Conservation (phyloP, 2,113 vertebrate species). For the Tympanuchus pallidicinctus region DNA sequence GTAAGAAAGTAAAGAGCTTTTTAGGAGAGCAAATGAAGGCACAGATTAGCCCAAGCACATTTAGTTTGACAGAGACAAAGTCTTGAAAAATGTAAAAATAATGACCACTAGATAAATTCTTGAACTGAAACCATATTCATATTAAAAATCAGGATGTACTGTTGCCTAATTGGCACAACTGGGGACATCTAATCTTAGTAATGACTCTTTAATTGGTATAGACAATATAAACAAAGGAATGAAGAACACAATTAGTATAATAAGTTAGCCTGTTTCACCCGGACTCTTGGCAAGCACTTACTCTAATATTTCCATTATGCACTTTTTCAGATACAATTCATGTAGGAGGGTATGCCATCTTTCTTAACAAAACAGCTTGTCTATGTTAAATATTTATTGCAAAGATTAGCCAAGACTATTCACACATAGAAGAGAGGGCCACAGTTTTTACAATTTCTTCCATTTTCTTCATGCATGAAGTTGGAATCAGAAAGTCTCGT, state of each 20-base stretch:
- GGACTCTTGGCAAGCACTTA: conserved; percentile 39
- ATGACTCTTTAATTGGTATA: neutral
- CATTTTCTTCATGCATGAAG: neutral
- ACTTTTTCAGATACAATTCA: conserved; percentile 22
- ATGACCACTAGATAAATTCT: neutral
- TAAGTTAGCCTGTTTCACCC: conserved; percentile 8
- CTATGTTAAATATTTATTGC: neutral
- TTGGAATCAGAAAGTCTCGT: neutral
- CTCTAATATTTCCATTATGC: neutral
- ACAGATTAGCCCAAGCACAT: neutral
- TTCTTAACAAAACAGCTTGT: neutral
- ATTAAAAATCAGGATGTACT: neutral
- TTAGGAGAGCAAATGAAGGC: neutral
- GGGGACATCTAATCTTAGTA: conserved; percentile 36
- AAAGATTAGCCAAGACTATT: neutral
- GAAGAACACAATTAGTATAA: conserved; percentile 15
- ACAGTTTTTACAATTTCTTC: neutral
- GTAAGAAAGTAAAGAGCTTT: conserved; percentile 7
- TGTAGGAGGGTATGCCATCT: neutral
- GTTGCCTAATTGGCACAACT: conserved; percentile 3
- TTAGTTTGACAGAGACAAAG: neutral
- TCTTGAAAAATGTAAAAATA: neutral
- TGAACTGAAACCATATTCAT: neutral
- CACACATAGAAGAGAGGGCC: neutral
- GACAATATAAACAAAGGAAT: conserved; percentile 37